These are phyloP conservation scores for Periphyllus acericola DNA, from an alignment of 2,888 invertebrate species.

Conservation along the genomic window DNA sequence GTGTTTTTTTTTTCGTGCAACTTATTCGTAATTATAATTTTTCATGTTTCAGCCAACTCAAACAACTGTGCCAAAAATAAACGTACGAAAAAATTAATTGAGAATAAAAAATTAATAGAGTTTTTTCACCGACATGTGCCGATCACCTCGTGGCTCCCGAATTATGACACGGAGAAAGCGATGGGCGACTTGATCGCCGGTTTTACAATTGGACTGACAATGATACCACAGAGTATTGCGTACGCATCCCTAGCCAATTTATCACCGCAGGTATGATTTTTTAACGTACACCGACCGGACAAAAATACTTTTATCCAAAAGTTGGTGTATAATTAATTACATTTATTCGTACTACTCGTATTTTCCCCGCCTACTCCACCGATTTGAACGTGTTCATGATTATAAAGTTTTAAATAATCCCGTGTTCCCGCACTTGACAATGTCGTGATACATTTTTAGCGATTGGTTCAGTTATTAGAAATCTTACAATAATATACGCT, in stretches of 20 bases:
- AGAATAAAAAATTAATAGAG: background rate
- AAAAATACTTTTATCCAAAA: too few relatives aligned
- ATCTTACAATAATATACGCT: too few relatives aligned
- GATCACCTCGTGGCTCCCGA: constrained; percentile 70
- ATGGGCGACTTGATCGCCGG: constrained; percentile 88
- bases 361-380: too few relatives aligned
- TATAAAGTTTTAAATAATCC: too few relatives aligned
- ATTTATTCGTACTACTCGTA: too few relatives aligned
- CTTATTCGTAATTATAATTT: background rate
- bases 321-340: too few relatives aligned
- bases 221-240: constrained; percentile 93
- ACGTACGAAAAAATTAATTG: background rate
- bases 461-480: too few relatives aligned
- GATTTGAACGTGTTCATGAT: too few relatives aligned
- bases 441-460: too few relatives aligned
- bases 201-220: constrained; percentile 86
- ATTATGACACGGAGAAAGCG: constrained; percentile 76
- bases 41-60: background rate
- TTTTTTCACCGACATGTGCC: constrained; percentile 58
- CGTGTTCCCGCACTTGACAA: too few relatives aligned
- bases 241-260: constrained; percentile 88
- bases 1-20: background rate
- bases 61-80: constrained; percentile 6
- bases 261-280: constrained; percentile 75
- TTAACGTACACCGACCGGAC: background rate